Percentiles rank a stretch among this genome's conserved stretches.
phyloP scores from a whole-genome alignment of 1,140 invertebrate genomes.

The Procambarus clarkii region DNA sequence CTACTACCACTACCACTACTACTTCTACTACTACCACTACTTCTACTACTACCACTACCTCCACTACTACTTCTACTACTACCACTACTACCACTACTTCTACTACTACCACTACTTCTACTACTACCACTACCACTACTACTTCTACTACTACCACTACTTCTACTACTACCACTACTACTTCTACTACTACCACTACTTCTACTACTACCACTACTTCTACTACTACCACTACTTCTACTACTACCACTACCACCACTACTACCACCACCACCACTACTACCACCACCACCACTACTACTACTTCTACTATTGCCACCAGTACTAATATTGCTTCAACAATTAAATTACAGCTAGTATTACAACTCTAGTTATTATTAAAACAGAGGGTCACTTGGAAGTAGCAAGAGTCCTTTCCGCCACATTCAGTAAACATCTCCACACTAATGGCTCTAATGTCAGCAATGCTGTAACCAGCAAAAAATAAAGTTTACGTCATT shows the following conservation, averaged over 20 bases:
- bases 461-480: too few relatives aligned
- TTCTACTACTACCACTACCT: background rate
- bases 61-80: conserved; percentile 6
- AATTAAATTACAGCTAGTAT: too few relatives aligned
- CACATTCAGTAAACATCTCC: too few relatives aligned
- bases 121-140: conserved; percentile 9
- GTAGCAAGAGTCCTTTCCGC: too few relatives aligned
- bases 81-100: conserved; percentile 4
- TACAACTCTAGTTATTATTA: too few relatives aligned
- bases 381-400: too few relatives aligned
- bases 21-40: background rate
- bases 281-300: background rate
- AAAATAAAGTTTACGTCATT: too few relatives aligned
- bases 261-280: conserved; percentile 1
- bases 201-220: conserved; percentile 1
- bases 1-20: conserved; percentile 10
- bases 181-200: conserved; percentile 5
- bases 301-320: conserved; percentile 7
- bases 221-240: conserved; percentile 9
- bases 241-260: background rate
- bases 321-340: conserved; percentile 27
- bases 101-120: conserved; percentile 6
- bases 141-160: conserved; percentile 4
- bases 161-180: conserved; percentile 6
- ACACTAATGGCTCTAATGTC: too few relatives aligned